Percentiles rank a stretch among this genome's conserved stretches.
phyloP scores from a whole-genome alignment of 2,888 invertebrate species.

The Hetaerina titia region DNA sequence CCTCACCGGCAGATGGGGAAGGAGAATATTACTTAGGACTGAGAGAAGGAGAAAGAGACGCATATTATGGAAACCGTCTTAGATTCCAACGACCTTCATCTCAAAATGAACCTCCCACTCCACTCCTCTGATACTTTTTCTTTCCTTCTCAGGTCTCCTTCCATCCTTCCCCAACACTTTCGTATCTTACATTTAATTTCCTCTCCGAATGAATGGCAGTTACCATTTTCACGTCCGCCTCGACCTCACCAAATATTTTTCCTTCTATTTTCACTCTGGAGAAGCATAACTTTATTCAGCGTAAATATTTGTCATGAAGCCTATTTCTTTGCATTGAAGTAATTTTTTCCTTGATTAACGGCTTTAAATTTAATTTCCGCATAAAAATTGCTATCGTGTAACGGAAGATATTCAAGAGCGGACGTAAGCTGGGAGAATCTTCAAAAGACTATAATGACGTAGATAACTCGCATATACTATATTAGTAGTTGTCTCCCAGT shows the following conservation, averaged over 20 bases:
- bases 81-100: constrained; percentile 1
- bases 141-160: not conserved
- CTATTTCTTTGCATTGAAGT: too few relatives aligned
- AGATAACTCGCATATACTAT: too few relatives aligned
- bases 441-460: too few relatives aligned
- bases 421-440: too few relatives aligned
- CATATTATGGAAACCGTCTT: constrained; percentile 12
- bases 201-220: not conserved
- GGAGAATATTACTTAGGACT: not conserved
- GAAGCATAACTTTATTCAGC: too few relatives aligned
- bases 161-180: not conserved
- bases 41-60: not conserved
- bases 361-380: too few relatives aligned
- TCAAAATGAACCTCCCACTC: not conserved
- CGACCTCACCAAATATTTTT: not conserved
- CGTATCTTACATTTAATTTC: not conserved
- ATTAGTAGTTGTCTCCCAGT: too few relatives aligned
- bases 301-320: not conserved
- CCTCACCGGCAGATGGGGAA: constrained; percentile 4
- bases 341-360: too few relatives aligned
- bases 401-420: too few relatives aligned
- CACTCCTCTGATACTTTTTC: not conserved
- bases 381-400: too few relatives aligned
- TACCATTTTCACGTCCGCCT: not conserved
- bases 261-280: not conserved